phyloP scores from a whole-genome alignment of 2,888 invertebrate genomes.

The Rosalia funebris region DNA sequence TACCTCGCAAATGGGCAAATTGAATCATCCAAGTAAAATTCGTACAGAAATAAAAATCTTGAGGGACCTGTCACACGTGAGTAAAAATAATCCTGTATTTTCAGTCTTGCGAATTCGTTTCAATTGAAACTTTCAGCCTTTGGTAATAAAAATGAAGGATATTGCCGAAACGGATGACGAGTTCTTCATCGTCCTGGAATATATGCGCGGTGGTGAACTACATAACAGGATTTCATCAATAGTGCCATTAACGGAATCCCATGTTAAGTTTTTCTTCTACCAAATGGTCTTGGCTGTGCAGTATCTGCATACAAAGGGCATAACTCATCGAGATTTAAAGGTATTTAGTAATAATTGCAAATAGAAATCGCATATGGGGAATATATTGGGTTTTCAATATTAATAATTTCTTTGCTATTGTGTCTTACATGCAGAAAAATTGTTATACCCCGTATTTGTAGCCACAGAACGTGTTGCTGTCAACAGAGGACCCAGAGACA shows the following conservation, averaged over 20 bases:
- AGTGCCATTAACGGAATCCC: constrained; percentile 71
- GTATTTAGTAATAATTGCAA: constrained; percentile 60
- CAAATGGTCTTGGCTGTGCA: constrained; percentile 87
- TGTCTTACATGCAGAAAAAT: background rate
- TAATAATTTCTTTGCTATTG: background rate
- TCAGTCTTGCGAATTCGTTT: constrained; percentile 42
- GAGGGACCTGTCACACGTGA: constrained; percentile 81
- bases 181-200: constrained; percentile 85
- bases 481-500: constrained; percentile 69
- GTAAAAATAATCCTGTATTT: too few species aligned
- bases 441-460: constrained; percentile 58
- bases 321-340: constrained; percentile 81
- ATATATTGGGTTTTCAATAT: background rate
- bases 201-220: constrained; percentile 90
- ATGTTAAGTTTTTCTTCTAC: constrained; percentile 81
- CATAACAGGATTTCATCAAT: constrained; percentile 74
- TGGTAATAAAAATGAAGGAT: constrained; percentile 83
- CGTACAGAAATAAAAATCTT: constrained; percentile 85
- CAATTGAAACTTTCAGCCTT: constrained; percentile 71
- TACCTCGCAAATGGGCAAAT: constrained; percentile 61
- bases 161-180: constrained; percentile 79
- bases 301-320: constrained; percentile 82
- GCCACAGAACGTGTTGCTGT: constrained; percentile 82
- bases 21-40: constrained; percentile 72
- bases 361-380: background rate